Percentiles rank a stretch among this genome's conserved stretches.
Evolutionary conservation across 2,113 vertebrate genomes (phyloP).

Genomic region (Phrynosoma blainvillii): DNA sequence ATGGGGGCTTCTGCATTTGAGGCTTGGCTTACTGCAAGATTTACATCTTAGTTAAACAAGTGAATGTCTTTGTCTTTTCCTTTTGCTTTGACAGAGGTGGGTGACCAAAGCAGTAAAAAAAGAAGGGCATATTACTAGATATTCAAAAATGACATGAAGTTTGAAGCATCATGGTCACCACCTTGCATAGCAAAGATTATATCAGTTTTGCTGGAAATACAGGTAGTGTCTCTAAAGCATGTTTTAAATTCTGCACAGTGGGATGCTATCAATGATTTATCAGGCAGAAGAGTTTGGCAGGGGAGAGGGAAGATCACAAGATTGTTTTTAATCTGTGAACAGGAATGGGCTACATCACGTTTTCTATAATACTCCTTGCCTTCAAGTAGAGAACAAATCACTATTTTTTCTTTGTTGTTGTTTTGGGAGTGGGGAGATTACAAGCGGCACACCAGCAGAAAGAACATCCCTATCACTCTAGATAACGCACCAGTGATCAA

Average conservation of each 20-base stretch:
- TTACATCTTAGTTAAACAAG: neutral
- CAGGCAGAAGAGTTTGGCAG: neutral
- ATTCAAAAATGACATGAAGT: constrained; percentile 13
- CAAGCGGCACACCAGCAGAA: neutral
- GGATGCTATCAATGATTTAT: constrained; percentile 8
- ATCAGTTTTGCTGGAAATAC: constrained; percentile 9
- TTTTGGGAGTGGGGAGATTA: neutral
- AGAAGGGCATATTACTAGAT: neutral
- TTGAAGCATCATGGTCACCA: neutral
- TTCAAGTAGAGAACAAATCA: constrained; percentile 23
- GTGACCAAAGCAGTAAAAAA: neutral
- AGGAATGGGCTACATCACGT: neutral
- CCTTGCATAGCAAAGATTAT: neutral
- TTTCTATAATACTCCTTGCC: constrained; percentile 16
- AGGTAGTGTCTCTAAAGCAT: constrained; percentile 4
- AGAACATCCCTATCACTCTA: constrained; percentile 26
- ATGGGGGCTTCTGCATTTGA: neutral
- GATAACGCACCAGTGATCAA: constrained; percentile 24
- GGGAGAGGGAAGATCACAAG: neutral
- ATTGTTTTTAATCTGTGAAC: constrained; percentile 9
- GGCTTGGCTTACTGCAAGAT: neutral
- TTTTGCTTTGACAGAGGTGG: constrained; percentile 2
- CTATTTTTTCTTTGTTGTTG: neutral
- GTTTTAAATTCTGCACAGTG: constrained; percentile 19
- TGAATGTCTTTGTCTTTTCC: neutral